Conservation (phyloP, 2,797 vertebrate genomes). For the Acanthurus tractus region DNA sequence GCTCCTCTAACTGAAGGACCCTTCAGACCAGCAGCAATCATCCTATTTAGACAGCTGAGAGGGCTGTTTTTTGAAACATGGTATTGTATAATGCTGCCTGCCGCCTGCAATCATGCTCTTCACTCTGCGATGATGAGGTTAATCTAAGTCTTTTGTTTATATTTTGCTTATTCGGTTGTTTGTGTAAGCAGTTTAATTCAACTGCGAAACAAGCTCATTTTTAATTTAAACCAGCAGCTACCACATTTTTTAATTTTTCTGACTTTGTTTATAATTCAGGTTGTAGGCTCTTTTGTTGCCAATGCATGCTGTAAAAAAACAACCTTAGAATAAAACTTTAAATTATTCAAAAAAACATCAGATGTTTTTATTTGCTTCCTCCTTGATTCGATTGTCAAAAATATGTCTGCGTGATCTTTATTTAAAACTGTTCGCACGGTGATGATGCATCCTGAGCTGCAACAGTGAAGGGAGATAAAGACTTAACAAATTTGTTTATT, state of each 20-base stretch:
- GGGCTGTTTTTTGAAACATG: constrained; percentile 61
- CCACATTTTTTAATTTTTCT: constrained; percentile 10
- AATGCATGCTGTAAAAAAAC: constrained; percentile 5
- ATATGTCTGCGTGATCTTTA: constrained; percentile 5
- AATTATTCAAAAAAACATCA: not conserved
- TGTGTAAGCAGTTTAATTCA: constrained; percentile 45
- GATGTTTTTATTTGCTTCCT: constrained; percentile 2
- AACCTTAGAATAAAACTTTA: constrained; percentile 3
- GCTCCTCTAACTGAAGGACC: constrained; percentile 82
- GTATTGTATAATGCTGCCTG: constrained; percentile 70
- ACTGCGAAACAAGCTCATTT: constrained; percentile 15
- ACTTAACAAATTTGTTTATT: constrained; percentile 71
- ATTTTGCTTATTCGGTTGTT: constrained; percentile 64
- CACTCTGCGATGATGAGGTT: constrained; percentile 69
- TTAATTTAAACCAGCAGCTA: constrained; percentile 21
- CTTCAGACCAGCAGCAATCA: constrained; percentile 85
- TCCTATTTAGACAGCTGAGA: constrained; percentile 82
- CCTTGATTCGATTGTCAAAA: constrained; percentile 31
- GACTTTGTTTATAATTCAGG: constrained; percentile 34
- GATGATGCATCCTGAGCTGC: constrained; percentile 30
- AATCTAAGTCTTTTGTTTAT: constrained; percentile 67
- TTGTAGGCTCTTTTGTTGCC: constrained; percentile 31
- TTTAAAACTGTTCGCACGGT: constrained; percentile 7
- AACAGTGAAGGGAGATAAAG: constrained; percentile 47
- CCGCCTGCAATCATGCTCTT: constrained; percentile 71